Evolutionary conservation across 2,113 vertebrate genomes (phyloP), one percentile per base, ranked within the genome.

Genomic region (Ardeotis arabs): DNA sequence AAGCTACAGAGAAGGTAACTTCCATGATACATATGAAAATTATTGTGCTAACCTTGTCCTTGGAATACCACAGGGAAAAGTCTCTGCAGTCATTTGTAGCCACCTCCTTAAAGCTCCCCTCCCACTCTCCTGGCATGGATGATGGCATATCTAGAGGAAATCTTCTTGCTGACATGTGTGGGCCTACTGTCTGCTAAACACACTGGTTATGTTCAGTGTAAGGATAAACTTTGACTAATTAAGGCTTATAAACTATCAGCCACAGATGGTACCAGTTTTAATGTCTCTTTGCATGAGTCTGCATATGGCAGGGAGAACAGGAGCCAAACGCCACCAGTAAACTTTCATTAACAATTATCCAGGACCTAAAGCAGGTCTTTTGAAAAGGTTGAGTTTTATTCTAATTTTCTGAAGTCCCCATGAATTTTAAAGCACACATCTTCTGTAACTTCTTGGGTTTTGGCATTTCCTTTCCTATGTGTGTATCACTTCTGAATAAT

Each of bases 151-250:
- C 86, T 85, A 90, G 73, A 86, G 87, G 84, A 95, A 97, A 90
- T 84, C 79, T 96, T 90, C 66, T 52, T 82, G 72, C 84, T 92
- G 93, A 75, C 93, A 87, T 94, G 93, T 96, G 97, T 97, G 90
- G 96, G 96, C 96, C 94, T 63, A 70, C 91, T 95, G 94, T 94
- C 97, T 97, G 92, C 94, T 96, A 82, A 96, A 97, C 94, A 96
- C 93, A 4, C 95, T 95, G 89, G 81, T 92, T 96, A 79, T 95
- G 89, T 80, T 97, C 87, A 64, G 82, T 41, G 92, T 89, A 97
- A 97, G 95, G 95, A 97, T 96, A 97, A 97, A 95, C 96, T 93
- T 91, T 96, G 94, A 82, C 95, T 97, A 96, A 97, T 97, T 96
- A 97, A 96, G 84, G 76, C 62, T 97, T 96, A 5, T 89, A 96